These are phyloP conservation scores for Tetragnatha montana DNA, from an alignment of 2,888 invertebrate species.

Conservation along the genomic window DNA sequence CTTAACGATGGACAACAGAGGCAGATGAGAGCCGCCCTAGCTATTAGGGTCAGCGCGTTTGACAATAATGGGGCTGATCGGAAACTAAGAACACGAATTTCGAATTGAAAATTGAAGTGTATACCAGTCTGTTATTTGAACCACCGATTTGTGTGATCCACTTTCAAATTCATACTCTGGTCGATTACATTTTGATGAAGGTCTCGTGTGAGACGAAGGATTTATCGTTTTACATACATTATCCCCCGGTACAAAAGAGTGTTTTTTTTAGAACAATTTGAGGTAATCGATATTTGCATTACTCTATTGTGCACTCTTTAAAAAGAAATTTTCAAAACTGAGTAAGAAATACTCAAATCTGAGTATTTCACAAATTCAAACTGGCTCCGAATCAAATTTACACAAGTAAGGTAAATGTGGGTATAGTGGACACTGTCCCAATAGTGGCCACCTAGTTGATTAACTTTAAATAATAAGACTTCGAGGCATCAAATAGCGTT, in stretches of 20 bases:
- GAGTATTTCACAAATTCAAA: too few species aligned
- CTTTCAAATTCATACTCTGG: background rate
- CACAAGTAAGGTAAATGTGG: too few species aligned
- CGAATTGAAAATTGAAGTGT: background rate
- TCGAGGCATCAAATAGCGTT: too few species aligned
- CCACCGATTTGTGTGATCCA: background rate
- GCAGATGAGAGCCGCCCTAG: slow-evolving; percentile 4
- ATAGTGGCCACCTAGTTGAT: too few species aligned
- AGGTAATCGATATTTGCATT: too few species aligned
- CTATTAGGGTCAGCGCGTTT: slow-evolving; percentile 20
- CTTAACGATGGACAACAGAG: background rate
- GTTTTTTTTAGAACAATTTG: too few species aligned
- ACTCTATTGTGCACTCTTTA: too few species aligned
- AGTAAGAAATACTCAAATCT: too few species aligned
- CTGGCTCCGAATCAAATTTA: too few species aligned
- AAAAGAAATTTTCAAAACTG: too few species aligned
- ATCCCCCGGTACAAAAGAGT: background rate
- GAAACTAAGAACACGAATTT: background rate
- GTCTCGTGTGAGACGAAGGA: background rate
- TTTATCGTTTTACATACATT: background rate
- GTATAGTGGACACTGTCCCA: too few species aligned
- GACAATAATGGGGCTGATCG: slow-evolving; percentile 3
- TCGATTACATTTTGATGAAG: background rate
- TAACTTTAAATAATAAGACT: too few species aligned
- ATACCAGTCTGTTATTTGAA: background rate